Evolutionary conservation across 2,113 vertebrate species (phyloP).

Genomic region (Coturnix japonica): DNA sequence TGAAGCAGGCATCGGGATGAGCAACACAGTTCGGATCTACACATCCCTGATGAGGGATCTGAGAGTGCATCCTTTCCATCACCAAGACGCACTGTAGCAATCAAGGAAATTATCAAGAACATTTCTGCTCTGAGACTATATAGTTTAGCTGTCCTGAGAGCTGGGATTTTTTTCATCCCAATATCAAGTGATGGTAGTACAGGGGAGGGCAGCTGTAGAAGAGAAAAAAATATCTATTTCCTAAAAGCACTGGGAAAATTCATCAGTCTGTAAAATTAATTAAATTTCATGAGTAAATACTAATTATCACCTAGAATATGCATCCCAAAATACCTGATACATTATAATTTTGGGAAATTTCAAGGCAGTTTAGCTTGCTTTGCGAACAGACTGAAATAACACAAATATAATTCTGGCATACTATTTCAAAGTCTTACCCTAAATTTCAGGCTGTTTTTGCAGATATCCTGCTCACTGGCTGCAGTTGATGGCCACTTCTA

Average conservation of each 20-base stretch:
- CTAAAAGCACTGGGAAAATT: neutral
- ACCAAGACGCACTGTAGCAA: neutral
- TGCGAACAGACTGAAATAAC: neutral
- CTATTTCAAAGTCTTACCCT: neutral
- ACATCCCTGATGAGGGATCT: rapidly evolving
- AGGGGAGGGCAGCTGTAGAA: neutral
- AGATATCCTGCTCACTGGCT: neutral
- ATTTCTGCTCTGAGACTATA: neutral
- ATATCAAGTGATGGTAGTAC: neutral
- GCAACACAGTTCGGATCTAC: neutral
- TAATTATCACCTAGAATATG: neutral
- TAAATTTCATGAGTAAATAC: neutral
- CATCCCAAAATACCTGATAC: neutral
- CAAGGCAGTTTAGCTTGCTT: neutral
- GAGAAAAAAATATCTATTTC: neutral
- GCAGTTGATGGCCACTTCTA: neutral
- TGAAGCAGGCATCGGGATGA: neutral
- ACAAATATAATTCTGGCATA: neutral
- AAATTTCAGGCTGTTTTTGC: neutral
- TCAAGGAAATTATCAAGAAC: neutral
- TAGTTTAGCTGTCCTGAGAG: rapidly evolving
- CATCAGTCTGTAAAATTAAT: neutral
- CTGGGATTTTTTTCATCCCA: neutral
- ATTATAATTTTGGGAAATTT: neutral
- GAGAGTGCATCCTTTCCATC: neutral